Evolutionary conservation across 2,113 vertebrate species (phyloP), one percentile per base, ranked within the genome.

Genomic region (Nanorana parkeri): DNA sequence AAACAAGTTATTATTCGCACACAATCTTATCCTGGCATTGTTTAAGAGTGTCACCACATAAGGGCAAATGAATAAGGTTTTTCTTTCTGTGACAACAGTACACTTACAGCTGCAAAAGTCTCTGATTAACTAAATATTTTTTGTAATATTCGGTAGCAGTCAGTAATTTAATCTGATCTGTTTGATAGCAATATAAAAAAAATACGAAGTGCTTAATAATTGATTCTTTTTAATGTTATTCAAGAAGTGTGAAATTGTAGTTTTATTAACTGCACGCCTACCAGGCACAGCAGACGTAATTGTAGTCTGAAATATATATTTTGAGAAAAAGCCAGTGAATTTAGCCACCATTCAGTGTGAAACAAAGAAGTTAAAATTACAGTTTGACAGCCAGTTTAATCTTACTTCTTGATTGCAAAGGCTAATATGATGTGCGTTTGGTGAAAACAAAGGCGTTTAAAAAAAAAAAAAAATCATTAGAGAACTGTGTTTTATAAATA

Each of bases 211-310:
- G 54, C 54, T 73, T 56, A 17, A 73, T 73, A 73, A 56, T 73
- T 73, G 69, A 58, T 56, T 32, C 8, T 28, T 20, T 55, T 55
- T 67, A 29, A 19, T n/a, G 6, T 21, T 60, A 74, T 74, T 74
- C 54, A 16, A 17, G 28, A 58, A 36, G 54, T 74, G 71, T 58
- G 71, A 74, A 74, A 60, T 74, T 58, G 20, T 58, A 60, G 71
- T 74, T 74, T 73, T 73, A 58, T 73, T 60, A 74, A 60, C 71
- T 36, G 71, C 56, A 74, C 71, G 60, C 54, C 71, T 60, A 74
- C 71, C 58, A 29, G 71, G 71, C 71, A 60, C 54, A 60, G 54
- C 52, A 58, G 69, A 73, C 17, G 20, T 56, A 74, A 74, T 74
- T 74, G 71, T 36, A 74, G 54, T 54, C 52, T 56, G 52, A 73